Evolutionary conservation across 2,888 invertebrate species (phyloP), one percentile per base, ranked within the genome.

Genomic region (Pristionchus arcanus): DNA sequence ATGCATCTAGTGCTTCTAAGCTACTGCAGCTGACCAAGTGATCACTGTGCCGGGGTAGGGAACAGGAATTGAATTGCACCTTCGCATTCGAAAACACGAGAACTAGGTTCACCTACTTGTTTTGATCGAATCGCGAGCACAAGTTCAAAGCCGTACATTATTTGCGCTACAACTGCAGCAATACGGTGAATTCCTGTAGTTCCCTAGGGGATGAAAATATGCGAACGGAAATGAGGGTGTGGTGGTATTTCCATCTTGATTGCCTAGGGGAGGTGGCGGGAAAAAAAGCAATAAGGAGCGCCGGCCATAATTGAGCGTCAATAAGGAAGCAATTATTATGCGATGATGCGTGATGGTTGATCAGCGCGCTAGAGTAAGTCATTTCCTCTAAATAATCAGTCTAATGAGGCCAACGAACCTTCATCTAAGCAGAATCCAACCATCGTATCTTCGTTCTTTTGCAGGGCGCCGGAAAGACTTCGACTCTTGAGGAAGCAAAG

Each of bases 361-460:
- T 34, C 21, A 21, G 31, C 21, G 28, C 7, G 71, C 28, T 19
- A 4, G 19, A 31, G 15, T 2, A 31, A 71, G 34, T 15, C 34
- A 34, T 31, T 25, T 31, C 7, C 34, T n/a, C 63, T 2, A 55
- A 55, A n/a, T 63, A 25, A n/a, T 25, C 25, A 63, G n/a, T n/a
- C n/a, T n/a, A 21, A n/a, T 0, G 7, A n/a, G 34, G n/a, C 2
- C n/a, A 84, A 63, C 66, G n/a, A 37, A 92, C 92, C 91, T 90
- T 91, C 91, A 90, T 92, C 91, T 25, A 90, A 87, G 66, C 92
- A 92, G 90, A 92, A 91, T 49, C 92, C 91, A 85, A 92, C 90
- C 63, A 91, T 87, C 1, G 91, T 88, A 66, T 91, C 90, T 63
- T 90, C 90, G 63, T 91, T 91, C 77, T 87, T 74, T 11, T 90